phyloP scores from a whole-genome alignment of 2,797 vertebrate genomes.

The Salmo trutta region DNA sequence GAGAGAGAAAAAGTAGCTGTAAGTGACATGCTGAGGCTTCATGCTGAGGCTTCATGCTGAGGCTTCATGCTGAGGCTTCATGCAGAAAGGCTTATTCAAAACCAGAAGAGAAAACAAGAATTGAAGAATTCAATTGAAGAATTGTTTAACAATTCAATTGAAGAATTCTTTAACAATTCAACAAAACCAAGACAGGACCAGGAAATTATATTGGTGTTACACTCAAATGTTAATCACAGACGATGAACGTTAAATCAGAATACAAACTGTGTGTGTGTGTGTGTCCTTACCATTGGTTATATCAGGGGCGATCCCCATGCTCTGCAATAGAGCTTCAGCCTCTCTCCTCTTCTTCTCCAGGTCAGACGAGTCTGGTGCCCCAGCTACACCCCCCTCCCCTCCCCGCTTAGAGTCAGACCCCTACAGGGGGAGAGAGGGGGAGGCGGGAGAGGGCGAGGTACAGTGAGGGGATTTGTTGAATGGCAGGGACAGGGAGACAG shows the following conservation, averaged over 20 bases:
- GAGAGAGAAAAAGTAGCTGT: neutral
- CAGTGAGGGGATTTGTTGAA: neutral
- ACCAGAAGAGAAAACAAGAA: neutral
- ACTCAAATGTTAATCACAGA: too few relatives aligned
- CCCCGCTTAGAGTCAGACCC: slow-evolving; percentile 64
- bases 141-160: too few relatives aligned
- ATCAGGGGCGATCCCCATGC: slow-evolving; percentile 93
- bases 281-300: slow-evolving; percentile 40
- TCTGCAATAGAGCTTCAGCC: slow-evolving; percentile 94
- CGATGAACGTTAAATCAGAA: too few relatives aligned
- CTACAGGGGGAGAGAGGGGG: slow-evolving; percentile 34
- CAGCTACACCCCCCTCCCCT: slow-evolving; percentile 35
- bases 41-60: neutral
- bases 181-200: too few relatives aligned
- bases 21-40: neutral
- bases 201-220: too few relatives aligned
- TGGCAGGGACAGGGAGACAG: neutral
- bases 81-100: neutral
- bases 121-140: too few relatives aligned
- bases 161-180: too few relatives aligned
- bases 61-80: neutral
- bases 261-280: too few relatives aligned
- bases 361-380: slow-evolving; percentile 83
- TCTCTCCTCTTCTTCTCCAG: slow-evolving; percentile 98
- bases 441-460: neutral